Evolutionary conservation across 2,797 vertebrate genomes (phyloP).

Genomic region (Micrastur ruficollis): DNA sequence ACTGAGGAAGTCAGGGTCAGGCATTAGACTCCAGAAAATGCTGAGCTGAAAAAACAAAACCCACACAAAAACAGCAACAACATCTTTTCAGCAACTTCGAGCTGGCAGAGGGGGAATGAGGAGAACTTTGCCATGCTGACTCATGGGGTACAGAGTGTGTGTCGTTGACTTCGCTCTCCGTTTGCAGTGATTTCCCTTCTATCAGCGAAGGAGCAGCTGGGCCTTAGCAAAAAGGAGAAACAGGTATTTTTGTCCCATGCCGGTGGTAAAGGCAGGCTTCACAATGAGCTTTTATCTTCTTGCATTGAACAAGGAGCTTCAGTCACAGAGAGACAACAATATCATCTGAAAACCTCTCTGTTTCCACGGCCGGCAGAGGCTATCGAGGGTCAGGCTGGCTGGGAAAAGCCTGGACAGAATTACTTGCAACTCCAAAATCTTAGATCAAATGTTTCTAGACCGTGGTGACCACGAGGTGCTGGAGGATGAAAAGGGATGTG

Average conservation of each 20-base stretch:
- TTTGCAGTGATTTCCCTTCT: conserved; percentile 29
- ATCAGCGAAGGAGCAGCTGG: neutral
- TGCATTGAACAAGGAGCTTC: neutral
- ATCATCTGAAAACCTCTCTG: neutral
- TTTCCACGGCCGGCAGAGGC: neutral
- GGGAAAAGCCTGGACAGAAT: neutral
- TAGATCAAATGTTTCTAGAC: neutral
- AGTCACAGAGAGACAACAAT: neutral
- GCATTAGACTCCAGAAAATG: neutral
- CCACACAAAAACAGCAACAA: neutral
- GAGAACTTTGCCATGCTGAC: neutral
- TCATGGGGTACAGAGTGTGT: neutral
- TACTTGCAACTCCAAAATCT: neutral
- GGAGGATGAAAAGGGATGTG: neutral
- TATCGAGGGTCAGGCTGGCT: neutral
- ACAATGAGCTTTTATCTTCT: conserved; percentile 37
- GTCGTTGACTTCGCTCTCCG: neutral
- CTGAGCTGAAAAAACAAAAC: neutral
- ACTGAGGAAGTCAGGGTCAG: neutral
- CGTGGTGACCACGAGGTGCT: neutral
- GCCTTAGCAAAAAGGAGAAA: neutral
- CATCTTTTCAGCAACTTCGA: neutral
- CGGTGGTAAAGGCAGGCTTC: neutral
- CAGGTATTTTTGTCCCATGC: conserved; percentile 30
- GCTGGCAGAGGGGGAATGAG: neutral